Evolutionary conservation across 1,140 invertebrate genomes (phyloP), one percentile per base, ranked within the genome.

Genomic region (Drosophila ironensis): DNA sequence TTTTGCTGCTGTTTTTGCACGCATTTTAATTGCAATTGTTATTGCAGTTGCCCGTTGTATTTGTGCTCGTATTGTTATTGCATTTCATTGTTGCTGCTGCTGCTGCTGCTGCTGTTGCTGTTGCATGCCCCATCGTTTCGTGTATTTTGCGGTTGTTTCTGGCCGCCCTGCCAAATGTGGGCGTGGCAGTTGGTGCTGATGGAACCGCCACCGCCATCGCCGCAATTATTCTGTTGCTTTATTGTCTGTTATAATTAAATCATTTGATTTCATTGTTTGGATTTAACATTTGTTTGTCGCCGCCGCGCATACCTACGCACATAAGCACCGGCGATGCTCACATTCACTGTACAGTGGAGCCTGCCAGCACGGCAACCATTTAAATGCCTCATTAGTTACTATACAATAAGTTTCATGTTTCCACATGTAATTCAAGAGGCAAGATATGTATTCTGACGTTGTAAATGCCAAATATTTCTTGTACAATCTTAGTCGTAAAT

Each of bases 171-270:
- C 20, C 50, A 67, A 57, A 41, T 71, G 30, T 33, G 30, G 30
- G 30, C 30, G 30, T 33, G 30, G 50, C 68, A 68, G 59, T 64
- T 63, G 47, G 56, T 57, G 63, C 14, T 9, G 30, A 4, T 12
- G 30, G n/a, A n/a, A 2, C 28, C 5, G 28, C 30, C 30, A 12
- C 30, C 30, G 30, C 14, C 14, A 14, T 6, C 33, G 56, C 69
- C 80, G 69, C 78, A 84, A 74, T 84, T 84, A 78, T 84, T 84
- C 64, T 78, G 59, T 45, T 78, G 70, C 71, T 84, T 84, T 84
- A 84, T 84, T 84, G 78, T 84, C 80, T 72, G 80, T 84, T 86
- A 84, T 84, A 84, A 84, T 84, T 84, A 86, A 84, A 84, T 84
- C 78, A 84, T 84, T 84, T 84, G 54, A 78, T 84, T 86, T 86